Evolutionary conservation across 64 coral and sea anemone species (phyloP).

Genomic region (Catalaphyllia jardinei): DNA sequence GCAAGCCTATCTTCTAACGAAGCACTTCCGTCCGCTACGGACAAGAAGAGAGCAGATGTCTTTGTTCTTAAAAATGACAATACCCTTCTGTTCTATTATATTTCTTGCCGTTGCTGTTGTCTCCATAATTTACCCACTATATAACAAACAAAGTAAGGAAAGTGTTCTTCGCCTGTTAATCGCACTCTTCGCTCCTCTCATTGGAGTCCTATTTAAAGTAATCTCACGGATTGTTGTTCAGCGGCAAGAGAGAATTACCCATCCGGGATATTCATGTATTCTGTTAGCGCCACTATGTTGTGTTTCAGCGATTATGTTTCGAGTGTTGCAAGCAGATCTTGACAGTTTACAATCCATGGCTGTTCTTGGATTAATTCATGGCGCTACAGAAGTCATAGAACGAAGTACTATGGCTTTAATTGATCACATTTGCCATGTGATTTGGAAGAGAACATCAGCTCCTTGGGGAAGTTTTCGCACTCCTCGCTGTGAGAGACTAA

Average conservation of each 20-base stretch:
- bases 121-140: background rate
- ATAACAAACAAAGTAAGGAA: background rate
- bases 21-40: background rate
- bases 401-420: background rate
- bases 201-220: background rate
- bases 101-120: background rate
- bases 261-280: background rate
- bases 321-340: slow-evolving; percentile 5
- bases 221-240: background rate
- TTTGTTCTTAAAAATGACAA: background rate
- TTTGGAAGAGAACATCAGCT: background rate
- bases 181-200: background rate
- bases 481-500: background rate
- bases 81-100: background rate
- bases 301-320: background rate
- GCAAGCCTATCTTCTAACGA: background rate
- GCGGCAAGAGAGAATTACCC: background rate
- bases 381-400: background rate
- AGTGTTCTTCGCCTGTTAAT: background rate
- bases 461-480: slow-evolving; percentile 16
- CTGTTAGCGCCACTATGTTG: background rate
- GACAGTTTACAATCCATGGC: background rate
- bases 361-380: slow-evolving; percentile 5
- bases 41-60: background rate
- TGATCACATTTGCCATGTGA: slow-evolving; percentile 2